Evolutionary conservation across 2,113 vertebrate genomes (phyloP), one percentile per base, ranked within the genome.

Genomic region (Labrus mixtus): DNA sequence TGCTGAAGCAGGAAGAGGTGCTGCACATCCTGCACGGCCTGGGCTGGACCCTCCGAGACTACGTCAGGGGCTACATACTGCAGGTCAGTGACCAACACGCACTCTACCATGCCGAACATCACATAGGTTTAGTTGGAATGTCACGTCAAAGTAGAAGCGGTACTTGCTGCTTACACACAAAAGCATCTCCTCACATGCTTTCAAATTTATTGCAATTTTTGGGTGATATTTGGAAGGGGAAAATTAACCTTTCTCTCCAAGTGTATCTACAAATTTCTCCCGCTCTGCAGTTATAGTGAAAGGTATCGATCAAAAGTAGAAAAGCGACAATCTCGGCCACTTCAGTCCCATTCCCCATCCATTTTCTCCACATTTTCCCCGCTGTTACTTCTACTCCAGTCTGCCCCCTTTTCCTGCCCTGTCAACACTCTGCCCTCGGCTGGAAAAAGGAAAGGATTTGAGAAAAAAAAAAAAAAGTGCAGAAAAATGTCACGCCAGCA

Each of bases 21-120:
- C 94, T 98, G 48, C 96, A 96, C 91, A 99, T 99, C 90, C 96
- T 99, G 60, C 97, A 96, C 22, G 96, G 97, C 39, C 94, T 99
- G 86, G 98, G 97, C 80, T 99, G 98, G 98, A 99, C 97, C 0
- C 94, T 99, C 1, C 96, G 98, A 89, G 98, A 99, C 91, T 99
- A 99, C 61, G 96, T 99, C 78, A 96, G 98, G 45, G 98, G 98
- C 87, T 99, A 99, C 48, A 97, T 99, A 60, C 95, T 99, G 43
- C 98, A 99, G 96, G 98, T 95, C 76, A 86, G 92, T 80, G 61
- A 43, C 10, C 0, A 12, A 15, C 67, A 51, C 12, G 33, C 56
- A 63, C 46, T 50, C 60, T 55, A 41, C 62, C 63, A 4, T 39
- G 53, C 16, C 29, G 64, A 75, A 69, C 63, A 46, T 58, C 53